Percentiles rank a stretch among this genome's conserved stretches.
These are phyloP conservation scores for Lithophane leautieri DNA, from an alignment of 2,888 invertebrate species.

Conservation along the genomic window DNA sequence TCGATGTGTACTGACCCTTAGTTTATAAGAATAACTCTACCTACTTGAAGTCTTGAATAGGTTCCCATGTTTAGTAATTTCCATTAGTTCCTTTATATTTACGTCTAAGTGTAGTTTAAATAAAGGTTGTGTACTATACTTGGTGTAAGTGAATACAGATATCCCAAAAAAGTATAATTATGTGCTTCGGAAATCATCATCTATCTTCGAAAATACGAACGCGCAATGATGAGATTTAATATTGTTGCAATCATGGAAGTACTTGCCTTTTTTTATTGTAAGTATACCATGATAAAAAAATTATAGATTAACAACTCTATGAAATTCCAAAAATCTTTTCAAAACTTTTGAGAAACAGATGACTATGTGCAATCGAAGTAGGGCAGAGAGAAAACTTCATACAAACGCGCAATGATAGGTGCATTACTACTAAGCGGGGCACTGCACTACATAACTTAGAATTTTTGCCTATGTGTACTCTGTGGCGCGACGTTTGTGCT, in stretches of 20 bases:
- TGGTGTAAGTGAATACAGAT: conserved; percentile 26
- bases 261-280: background rate
- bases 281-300: background rate
- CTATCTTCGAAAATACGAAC: background rate
- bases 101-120: conserved; percentile 57
- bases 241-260: background rate
- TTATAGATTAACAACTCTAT: background rate
- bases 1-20: background rate
- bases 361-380: background rate
- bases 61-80: conserved; percentile 32
- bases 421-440: background rate
- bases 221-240: background rate
- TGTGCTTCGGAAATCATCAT: background rate
- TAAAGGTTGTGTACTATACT: conserved; percentile 64
- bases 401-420: background rate
- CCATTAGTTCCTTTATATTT: conserved; percentile 52
- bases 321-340: background rate
- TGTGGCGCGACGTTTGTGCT: background rate
- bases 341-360: background rate
- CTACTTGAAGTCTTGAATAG: conserved; percentile 32
- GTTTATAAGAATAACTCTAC: conserved; percentile 19
- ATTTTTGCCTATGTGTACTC: no score
- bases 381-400: background rate
- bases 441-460: no score
- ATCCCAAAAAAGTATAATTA: conserved; percentile 1